phyloP scores from a whole-genome alignment of 30 jellyfish, hydroid and myxozoan genomes.

The Calvadosia cruxmelitensis region DNA sequence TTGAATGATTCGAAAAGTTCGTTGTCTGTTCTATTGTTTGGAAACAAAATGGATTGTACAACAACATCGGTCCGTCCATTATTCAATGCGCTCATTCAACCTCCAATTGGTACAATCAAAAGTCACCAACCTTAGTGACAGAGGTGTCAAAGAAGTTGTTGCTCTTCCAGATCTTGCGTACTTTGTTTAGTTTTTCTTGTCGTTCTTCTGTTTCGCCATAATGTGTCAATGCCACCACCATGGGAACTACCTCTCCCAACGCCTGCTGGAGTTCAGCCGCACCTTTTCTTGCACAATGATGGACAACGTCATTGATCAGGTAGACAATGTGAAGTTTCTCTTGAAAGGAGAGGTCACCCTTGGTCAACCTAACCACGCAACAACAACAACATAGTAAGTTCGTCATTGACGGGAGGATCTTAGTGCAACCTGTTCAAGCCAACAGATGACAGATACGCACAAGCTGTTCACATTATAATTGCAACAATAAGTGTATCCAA shows the following conservation, averaged over 20 bases:
- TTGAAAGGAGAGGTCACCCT: slow-evolving; percentile 36
- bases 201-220: slow-evolving; percentile 56
- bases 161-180: slow-evolving; percentile 77
- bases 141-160: slow-evolving; percentile 51
- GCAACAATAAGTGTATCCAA: no score
- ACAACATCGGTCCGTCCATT: no score
- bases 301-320: slow-evolving; percentile 77
- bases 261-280: slow-evolving; percentile 58
- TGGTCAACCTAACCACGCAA: slow-evolving; percentile 31
- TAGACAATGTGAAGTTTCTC: slow-evolving; percentile 71
- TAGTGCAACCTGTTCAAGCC: no score
- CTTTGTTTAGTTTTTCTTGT: slow-evolving; percentile 66
- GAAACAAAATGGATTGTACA: no score
- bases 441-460: no score
- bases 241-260: slow-evolving; percentile 46
- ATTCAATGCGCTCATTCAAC: no score
- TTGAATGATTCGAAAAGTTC: no score
- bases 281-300: slow-evolving; percentile 80
- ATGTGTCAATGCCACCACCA: slow-evolving; percentile 49
- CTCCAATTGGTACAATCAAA: background rate
- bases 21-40: no score
- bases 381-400: no score
- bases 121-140: slow-evolving; percentile 40
- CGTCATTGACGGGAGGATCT: no score
- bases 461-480: no score